Percentiles rank a stretch among this genome's conserved stretches.
Conservation (phyloP, 2,888 invertebrate genomes). For the Mythimna pallens region DNA sequence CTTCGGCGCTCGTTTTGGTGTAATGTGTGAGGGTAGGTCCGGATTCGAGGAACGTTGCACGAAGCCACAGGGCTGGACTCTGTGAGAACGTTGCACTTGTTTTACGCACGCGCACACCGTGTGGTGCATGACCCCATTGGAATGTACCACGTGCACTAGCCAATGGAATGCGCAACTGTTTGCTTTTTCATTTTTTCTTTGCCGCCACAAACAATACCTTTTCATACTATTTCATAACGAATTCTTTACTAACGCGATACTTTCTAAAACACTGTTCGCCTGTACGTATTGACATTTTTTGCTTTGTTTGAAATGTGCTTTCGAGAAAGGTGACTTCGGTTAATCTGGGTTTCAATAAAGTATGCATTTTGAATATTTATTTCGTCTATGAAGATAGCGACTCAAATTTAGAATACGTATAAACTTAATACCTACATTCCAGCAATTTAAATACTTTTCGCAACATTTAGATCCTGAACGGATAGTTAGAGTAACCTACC, state of each 20-base stretch:
- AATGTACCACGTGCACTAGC: constrained; percentile 90
- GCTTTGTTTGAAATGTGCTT: constrained; percentile 72
- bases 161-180: constrained; percentile 90
- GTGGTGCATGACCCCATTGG: constrained; percentile 89
- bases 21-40: constrained; percentile 69
- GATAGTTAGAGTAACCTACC: constrained; percentile 51
- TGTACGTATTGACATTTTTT: constrained; percentile 75
- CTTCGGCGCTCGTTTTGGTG: constrained; percentile 49
- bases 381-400: constrained; percentile 13
- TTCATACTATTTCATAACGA: constrained; percentile 88
- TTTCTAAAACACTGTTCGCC: constrained; percentile 81
- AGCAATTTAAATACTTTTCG: constrained; percentile 53
- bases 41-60: constrained; percentile 77
- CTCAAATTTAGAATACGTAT: constrained; percentile 43
- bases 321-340: constrained; percentile 64
- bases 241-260: constrained; percentile 82
- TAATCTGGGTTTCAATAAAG: constrained; percentile 57
- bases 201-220: constrained; percentile 87
- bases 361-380: constrained; percentile 53
- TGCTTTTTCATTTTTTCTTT: constrained; percentile 86
- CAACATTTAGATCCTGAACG: constrained; percentile 47
- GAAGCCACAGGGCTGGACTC: constrained; percentile 67
- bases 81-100: constrained; percentile 84
- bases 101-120: constrained; percentile 85
- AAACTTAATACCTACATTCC: constrained; percentile 47